These are phyloP conservation scores for Popillia japonica DNA, from an alignment of 1,140 invertebrate species.

Conservation along the genomic window DNA sequence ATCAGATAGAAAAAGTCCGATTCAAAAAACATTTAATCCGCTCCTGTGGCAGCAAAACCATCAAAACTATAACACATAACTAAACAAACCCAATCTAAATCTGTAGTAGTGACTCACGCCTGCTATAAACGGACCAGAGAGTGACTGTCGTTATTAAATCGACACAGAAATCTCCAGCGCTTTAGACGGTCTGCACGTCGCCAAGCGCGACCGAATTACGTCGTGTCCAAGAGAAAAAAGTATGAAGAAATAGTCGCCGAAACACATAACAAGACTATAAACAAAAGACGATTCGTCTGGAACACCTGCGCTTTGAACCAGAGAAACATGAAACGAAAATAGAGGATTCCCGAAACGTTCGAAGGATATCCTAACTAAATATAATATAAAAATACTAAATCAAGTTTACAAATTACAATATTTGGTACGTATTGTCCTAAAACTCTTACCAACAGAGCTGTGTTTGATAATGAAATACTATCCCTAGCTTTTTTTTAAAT, in stretches of 20 bases:
- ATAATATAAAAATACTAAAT: no score
- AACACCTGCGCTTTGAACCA: conserved; percentile 22
- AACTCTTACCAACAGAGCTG: no score
- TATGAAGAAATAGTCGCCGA: neutral
- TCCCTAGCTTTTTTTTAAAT: no score
- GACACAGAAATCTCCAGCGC: conserved; percentile 28
- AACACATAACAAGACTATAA: conserved; percentile 20
- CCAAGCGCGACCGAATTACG: conserved; percentile 32
- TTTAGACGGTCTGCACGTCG: conserved; percentile 19
- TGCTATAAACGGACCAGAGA: conserved; percentile 51
- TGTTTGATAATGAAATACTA: no score
- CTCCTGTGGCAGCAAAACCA: conserved; percentile 40
- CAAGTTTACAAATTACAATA: no score
- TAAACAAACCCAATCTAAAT: conserved; percentile 54
- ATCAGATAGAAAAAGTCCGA: neutral
- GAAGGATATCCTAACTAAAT: no score
- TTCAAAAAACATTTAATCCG: conserved; percentile 31
- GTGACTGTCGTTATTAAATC: conserved; percentile 35
- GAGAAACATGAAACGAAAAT: conserved; percentile 3
- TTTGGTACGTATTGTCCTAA: no score
- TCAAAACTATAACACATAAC: conserved; percentile 46
- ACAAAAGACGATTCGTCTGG: conserved; percentile 5
- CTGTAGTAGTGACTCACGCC: conserved; percentile 47
- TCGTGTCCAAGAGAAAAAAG: conserved; percentile 1
- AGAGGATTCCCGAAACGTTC: neutral